Evolutionary conservation across 2,888 invertebrate genomes (phyloP).

Genomic region (Brassicogethes aeneus): DNA sequence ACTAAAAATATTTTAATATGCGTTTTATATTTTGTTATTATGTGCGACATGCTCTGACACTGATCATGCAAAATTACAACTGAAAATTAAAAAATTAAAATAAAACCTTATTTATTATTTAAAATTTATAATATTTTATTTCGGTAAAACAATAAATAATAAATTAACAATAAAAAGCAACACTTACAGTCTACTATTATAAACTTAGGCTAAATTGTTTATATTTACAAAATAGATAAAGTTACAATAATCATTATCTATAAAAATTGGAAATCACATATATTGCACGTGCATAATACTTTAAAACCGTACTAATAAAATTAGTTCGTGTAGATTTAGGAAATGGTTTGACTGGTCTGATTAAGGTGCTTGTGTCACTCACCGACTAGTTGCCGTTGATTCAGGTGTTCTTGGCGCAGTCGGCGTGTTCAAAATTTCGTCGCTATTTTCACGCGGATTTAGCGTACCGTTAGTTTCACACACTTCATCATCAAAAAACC

Average conservation of each 20-base stretch:
- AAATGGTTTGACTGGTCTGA: too few species aligned
- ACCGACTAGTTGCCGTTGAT: conserved; percentile 38
- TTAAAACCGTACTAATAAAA: too few species aligned
- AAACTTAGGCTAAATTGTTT: neutral
- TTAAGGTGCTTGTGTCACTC: too few species aligned
- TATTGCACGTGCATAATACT: conserved; percentile 1
- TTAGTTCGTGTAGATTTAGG: too few species aligned
- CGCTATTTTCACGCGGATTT: conserved; percentile 38
- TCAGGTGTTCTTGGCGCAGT: conserved; percentile 60
- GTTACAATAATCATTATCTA: neutral
- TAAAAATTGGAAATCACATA: neutral
- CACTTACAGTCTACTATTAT: neutral
- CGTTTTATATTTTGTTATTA: neutral
- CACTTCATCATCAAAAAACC: conserved; percentile 43
- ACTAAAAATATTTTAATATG: neutral
- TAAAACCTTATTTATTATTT: neutral
- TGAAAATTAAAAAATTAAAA: neutral
- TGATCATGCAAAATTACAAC: neutral
- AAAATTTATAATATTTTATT: neutral
- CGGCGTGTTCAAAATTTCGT: conserved; percentile 48
- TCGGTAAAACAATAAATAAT: neutral
- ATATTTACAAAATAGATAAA: neutral
- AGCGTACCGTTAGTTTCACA: conserved; percentile 34
- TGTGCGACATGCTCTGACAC: neutral
- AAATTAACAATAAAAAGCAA: neutral